A percentile compares a stretch with the other conserved stretches of the same genome.
phyloP scores from a whole-genome alignment of 92 coral and sea anemone species.

The Phenganax stokvisi region DNA sequence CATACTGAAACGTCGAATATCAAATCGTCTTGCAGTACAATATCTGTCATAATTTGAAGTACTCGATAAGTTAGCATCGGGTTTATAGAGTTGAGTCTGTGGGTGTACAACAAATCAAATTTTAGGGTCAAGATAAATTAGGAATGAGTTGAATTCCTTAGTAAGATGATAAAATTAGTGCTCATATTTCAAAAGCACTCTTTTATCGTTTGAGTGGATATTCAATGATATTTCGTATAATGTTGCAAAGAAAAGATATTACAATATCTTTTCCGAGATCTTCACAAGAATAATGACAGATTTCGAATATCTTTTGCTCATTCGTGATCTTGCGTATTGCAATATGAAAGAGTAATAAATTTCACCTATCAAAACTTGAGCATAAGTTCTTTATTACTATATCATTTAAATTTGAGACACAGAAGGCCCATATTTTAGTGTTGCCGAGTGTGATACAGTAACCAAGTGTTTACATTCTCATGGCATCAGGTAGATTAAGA shows the following conservation, averaged over 20 bases:
- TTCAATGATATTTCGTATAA: neutral
- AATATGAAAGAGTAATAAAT: too few species aligned
- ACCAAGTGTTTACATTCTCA: too few species aligned
- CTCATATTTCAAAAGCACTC: constrained; percentile 19
- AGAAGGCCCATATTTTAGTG: too few species aligned
- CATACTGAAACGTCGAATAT: neutral
- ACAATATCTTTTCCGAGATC: neutral
- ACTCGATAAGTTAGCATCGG: neutral
- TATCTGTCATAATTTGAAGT: neutral
- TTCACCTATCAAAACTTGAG: too few species aligned
- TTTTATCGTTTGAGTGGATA: neutral
- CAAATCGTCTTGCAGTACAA: neutral
- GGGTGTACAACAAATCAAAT: constrained; percentile 17
- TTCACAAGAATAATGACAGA: neutral
- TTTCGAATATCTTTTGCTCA: neutral
- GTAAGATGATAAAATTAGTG: constrained; percentile 8
- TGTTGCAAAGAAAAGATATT: neutral
- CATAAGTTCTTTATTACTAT: constrained; percentile 1
- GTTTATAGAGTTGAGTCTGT: neutral
- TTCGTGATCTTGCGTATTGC: too few species aligned
- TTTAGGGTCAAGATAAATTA: constrained; percentile 30
- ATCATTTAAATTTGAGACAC: neutral
- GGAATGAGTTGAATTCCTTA: constrained; percentile 16
- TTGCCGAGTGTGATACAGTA: too few species aligned
- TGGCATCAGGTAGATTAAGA: too few species aligned